These are phyloP conservation scores for Eurytoma californica DNA, from an alignment of 2,888 invertebrate genomes.

Conservation along the genomic window DNA sequence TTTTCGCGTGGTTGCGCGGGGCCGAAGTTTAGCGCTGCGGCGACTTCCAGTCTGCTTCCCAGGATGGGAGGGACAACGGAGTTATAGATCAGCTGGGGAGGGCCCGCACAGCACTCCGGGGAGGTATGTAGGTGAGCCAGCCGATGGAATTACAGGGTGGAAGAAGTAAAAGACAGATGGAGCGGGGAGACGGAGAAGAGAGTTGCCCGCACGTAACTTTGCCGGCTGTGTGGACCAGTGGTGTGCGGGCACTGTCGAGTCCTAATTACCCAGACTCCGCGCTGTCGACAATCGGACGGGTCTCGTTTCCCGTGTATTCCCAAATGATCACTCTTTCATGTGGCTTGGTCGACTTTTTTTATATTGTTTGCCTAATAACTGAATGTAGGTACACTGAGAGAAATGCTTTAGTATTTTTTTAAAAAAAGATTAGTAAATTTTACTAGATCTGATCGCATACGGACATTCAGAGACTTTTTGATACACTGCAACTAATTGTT, in stretches of 20 bases:
- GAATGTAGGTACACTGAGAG: too few relatives aligned
- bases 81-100: slow-evolving; percentile 16
- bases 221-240: slow-evolving; percentile 15
- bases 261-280: slow-evolving; percentile 42
- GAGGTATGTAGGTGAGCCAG: slow-evolving; percentile 7
- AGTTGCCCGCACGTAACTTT: slow-evolving; percentile 43
- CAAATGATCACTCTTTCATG: slow-evolving; percentile 15
- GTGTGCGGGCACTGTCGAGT: slow-evolving; percentile 12
- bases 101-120: slow-evolving; percentile 5
- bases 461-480: too few relatives aligned
- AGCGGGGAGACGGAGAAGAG: background rate
- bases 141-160: slow-evolving; percentile 34
- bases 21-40: background rate
- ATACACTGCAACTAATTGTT: too few relatives aligned
- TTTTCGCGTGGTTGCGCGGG: slow-evolving; percentile 15
- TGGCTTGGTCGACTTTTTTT: background rate
- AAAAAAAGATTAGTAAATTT: too few relatives aligned
- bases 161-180: slow-evolving; percentile 10
- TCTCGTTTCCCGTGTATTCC: slow-evolving; percentile 11
- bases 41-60: background rate
- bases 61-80: background rate
- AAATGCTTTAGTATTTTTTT: too few relatives aligned
- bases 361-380: too few relatives aligned
- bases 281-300: slow-evolving; percentile 24
- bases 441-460: too few relatives aligned